Base-by-base conservation (phyloP, 2,113 vertebrate genomes). In the Hyaena hyaena region DNA sequence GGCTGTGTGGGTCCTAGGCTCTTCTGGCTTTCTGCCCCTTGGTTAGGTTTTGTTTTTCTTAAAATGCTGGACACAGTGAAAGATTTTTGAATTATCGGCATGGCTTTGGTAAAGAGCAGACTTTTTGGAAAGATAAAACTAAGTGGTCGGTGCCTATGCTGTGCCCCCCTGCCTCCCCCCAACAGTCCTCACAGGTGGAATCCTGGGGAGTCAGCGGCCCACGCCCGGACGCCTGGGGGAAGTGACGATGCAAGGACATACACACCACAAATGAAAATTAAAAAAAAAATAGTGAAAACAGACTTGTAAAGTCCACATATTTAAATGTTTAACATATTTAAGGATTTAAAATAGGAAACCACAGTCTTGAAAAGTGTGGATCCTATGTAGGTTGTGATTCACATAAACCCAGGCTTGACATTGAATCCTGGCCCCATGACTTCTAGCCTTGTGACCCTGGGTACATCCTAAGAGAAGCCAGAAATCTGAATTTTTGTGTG, bases 21-120 rank as follows among this genome's bases (percentile, higher is more conserved):
- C 17, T 91, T 90, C 19, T 85, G 31, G 3, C 43, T 33, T 80
- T 73, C 10, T 76, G 2, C 39, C 61, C 21, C 65, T 55, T 43
- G 74, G 17, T 35, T 50, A n/a, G 55, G 28, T 55, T 93, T 88
- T 45, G 5, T 28, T 82, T 88, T 88, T 88, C 76, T 88, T 66
- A 48, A 82, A 88, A 66, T 83, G 58, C 66, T 82, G 24, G 58
- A 58, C 50, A 88, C 10, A 39, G 12, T 50, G 14, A 31, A 45
- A 39, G 35, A 15, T 88, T 58, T 83, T 35, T 28, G 76, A 31
- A 68, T 53, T 58, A 33, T 8, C 74, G 4, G 16, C 33, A 14
- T 68, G 45, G 48, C 17, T 65, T 87, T 45, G 35, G 24, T 39
- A 45, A 83, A 66, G 43, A 55, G 23, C 5, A 24, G 23, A 88